Percentiles rank a stretch among this genome's conserved stretches.
Conservation (phyloP, 2,888 invertebrate genomes). For the Acronicta psi region DNA sequence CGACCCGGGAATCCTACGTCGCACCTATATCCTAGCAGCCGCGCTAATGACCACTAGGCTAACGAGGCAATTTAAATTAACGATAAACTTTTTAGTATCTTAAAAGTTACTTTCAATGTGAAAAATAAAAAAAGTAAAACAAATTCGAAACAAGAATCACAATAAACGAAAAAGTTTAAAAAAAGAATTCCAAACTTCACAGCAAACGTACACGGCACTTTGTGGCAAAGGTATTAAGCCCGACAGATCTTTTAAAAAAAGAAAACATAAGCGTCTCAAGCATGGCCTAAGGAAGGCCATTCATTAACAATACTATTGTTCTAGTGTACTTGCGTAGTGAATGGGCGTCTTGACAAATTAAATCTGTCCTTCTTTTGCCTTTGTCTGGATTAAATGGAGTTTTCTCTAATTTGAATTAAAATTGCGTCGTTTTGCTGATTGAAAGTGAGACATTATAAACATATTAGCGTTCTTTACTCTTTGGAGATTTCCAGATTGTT, state of each 20-base stretch:
- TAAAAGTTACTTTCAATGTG: not conserved
- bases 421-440: constrained; percentile 34
- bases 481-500: too few relatives aligned
- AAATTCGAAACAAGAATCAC: not conserved
- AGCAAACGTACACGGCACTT: constrained; percentile 33
- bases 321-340: constrained; percentile 38
- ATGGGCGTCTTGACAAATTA: constrained; percentile 61
- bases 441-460: constrained; percentile 35
- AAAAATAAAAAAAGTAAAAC: not conserved
- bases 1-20: too few relatives aligned
- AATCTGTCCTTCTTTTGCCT: constrained; percentile 53
- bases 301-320: constrained; percentile 59
- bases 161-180: constrained; percentile 31
- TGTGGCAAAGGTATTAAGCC: constrained; percentile 34
- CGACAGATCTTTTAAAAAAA: constrained; percentile 25
- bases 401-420: constrained; percentile 49
- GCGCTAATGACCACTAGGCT: too few relatives aligned
- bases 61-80: too few relatives aligned
- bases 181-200: constrained; percentile 32
- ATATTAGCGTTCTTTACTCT: constrained; percentile 13
- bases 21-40: too few relatives aligned
- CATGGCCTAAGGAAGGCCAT: constrained; percentile 45
- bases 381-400: constrained; percentile 59
- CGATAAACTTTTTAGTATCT: too few relatives aligned
- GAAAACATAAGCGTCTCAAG: constrained; percentile 36